Evolutionary conservation across 2,888 invertebrate species (phyloP), one percentile per base, ranked within the genome.

Genomic region (Philereme vetulata): DNA sequence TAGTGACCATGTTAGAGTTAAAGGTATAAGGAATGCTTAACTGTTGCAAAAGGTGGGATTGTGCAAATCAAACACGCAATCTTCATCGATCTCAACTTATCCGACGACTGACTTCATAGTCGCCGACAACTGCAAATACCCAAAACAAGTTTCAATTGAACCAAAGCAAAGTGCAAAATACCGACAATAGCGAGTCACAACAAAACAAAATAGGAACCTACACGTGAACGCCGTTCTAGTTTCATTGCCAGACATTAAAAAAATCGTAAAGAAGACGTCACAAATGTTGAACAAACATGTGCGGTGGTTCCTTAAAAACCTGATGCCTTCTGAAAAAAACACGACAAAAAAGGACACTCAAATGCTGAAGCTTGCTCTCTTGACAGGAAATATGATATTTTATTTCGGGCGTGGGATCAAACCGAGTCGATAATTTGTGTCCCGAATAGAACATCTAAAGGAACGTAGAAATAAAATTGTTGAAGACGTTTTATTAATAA

Each of bases 381-480:
- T 87, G 88, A 89, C 91, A 91, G 90, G 92, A 92, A 91, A 92
- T 90, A 91, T 91, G 92, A 92, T 92, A 92, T 91, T 92, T 92
- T 91, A 92, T 91, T 91, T 91, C 85, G 85, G 88, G 90, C 90
- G 91, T 91, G 90, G 92, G 91, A 91, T 90, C 91, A 90, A 91
- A 88, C 88, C 85, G 71, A 86, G 81, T 86, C 87, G 89, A 90
- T 91, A 91, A 91, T 90, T 89, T 86, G 89, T 88, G 88, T 85
- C 80, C 81, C 84, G 83, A 85, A 85, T 81, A 80, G 82, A 84
- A 88, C 84, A 86, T 88, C 88, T 88, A 77, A 88, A 79, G 81
- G 78, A 72, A 84, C 78, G 82, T 76, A 82, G 81, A 82, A 86
- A 85, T 84, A 81, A 88, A 88, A 90, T 88, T 82, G 85, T 85